A percentile compares a stretch with the other conserved stretches of the same genome.
phyloP scores from a whole-genome alignment of 2,888 invertebrate genomes.

The Lissonota sp. region DNA sequence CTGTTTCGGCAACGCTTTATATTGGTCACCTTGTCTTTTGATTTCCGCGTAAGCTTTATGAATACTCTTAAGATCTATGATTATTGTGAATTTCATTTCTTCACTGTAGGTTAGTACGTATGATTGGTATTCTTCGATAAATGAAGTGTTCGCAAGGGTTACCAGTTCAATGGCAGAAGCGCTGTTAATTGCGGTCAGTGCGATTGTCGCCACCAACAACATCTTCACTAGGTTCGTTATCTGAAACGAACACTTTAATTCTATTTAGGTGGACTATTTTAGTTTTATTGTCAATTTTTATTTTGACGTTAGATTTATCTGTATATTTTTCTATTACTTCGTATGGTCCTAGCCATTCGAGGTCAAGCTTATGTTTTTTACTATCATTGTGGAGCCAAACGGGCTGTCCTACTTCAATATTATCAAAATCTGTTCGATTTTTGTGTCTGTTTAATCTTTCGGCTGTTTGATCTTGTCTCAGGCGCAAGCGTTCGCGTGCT shows the following conservation, averaged over 20 bases:
- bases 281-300: conserved; percentile 27
- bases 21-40: conserved; percentile 13
- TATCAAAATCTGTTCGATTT: conserved; percentile 29
- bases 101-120: conserved; percentile 41
- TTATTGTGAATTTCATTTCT: conserved; percentile 45
- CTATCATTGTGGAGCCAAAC: conserved; percentile 43
- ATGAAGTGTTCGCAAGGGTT: conserved; percentile 43
- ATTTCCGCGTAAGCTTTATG: conserved; percentile 30
- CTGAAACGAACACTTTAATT: conserved; percentile 43
- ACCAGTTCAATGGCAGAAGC: conserved; percentile 45
- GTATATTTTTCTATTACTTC: conserved; percentile 40
- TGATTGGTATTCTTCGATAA: conserved; percentile 39
- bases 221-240: conserved; percentile 44
- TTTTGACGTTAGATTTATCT: conserved; percentile 39
- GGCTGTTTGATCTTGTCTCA: conserved; percentile 37
- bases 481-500: conserved; percentile 39
- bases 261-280: conserved; percentile 48
- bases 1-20: conserved; percentile 9
- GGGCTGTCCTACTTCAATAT: conserved; percentile 32
- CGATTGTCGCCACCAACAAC: conserved; percentile 32
- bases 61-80: conserved; percentile 46
- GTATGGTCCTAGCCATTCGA: conserved; percentile 48
- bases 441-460: conserved; percentile 30
- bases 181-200: conserved; percentile 38
- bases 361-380: conserved; percentile 48